These are phyloP conservation scores for Scaptomyza caliginosa DNA, from an alignment of 2,888 invertebrate species.

Conservation along the genomic window DNA sequence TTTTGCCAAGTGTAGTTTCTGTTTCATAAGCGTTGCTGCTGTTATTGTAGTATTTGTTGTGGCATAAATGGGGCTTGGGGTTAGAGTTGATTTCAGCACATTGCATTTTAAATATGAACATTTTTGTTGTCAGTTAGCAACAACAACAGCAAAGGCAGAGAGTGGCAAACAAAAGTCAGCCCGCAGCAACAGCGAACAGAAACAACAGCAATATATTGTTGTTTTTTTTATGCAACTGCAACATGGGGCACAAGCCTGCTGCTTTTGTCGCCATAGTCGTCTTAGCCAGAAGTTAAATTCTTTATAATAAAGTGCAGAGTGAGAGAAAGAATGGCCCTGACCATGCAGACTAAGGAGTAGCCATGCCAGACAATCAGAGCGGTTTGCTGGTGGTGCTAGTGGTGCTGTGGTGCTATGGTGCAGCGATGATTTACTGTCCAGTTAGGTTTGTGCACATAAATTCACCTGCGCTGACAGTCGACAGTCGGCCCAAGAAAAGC, in stretches of 20 bases:
- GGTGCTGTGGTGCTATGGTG: conserved; percentile 33
- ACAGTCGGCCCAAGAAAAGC: conserved; percentile 57
- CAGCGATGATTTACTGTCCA: conserved; percentile 82
- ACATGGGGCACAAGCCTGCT: conserved; percentile 24
- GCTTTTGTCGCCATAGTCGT: conserved; percentile 49
- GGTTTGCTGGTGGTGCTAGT: not conserved
- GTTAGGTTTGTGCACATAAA: conserved; percentile 81
- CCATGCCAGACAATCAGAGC: conserved; percentile 54
- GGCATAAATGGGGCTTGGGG: conserved; percentile 69
- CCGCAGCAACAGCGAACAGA: conserved; percentile 29
- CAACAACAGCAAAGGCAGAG: conserved; percentile 1
- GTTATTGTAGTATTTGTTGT: conserved; percentile 23
- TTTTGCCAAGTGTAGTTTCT: conserved; percentile 14
- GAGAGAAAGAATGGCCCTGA: conserved; percentile 22
- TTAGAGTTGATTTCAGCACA: conserved; percentile 64
- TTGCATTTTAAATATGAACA: conserved; percentile 65
- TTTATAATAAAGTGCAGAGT: conserved; percentile 7
- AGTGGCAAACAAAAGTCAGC: conserved; percentile 18
- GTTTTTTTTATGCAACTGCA: conserved; percentile 8
- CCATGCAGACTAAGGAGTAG: conserved; percentile 26
- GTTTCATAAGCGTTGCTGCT: conserved; percentile 41
- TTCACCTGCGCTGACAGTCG: conserved; percentile 82
- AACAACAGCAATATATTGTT: conserved; percentile 11
- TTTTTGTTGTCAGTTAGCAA: conserved; percentile 42
- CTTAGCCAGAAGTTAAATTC: conserved; percentile 37